Conservation (phyloP, 2,888 invertebrate genomes). For the Pseudococcus viburni region DNA sequence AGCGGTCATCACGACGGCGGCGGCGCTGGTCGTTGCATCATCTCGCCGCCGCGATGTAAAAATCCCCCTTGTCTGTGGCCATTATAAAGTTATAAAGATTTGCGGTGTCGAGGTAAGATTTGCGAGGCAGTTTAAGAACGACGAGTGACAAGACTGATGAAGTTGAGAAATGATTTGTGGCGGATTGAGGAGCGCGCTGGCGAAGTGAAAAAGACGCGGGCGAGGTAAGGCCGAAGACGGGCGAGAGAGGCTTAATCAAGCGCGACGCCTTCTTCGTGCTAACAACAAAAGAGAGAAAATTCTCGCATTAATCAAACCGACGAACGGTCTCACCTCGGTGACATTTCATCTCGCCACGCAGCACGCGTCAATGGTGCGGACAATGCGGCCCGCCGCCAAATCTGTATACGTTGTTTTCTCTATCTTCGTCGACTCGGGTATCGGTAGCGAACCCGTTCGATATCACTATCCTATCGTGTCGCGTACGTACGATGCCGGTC, state of each 20-base stretch:
- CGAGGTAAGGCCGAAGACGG: background rate
- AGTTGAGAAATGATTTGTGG: constrained; percentile 65
- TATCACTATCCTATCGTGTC: background rate
- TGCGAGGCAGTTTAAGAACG: constrained; percentile 15
- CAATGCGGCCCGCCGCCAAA: constrained; percentile 59
- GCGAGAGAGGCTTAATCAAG: constrained; percentile 63
- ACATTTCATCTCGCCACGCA: constrained; percentile 61
- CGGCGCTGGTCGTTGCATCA: background rate
- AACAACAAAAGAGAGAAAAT: constrained; percentile 64
- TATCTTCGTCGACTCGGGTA: background rate
- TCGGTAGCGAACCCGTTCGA: background rate
- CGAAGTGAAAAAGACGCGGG: background rate
- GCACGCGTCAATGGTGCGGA: constrained; percentile 65
- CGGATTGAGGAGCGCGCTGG: background rate
- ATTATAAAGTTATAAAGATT: constrained; percentile 52
- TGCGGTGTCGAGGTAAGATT: constrained; percentile 48
- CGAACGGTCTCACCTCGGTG: constrained; percentile 64
- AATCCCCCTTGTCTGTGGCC: background rate
- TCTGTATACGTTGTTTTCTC: constrained; percentile 42
- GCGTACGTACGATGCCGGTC: background rate
- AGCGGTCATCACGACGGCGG: background rate
- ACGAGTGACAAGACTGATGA: constrained; percentile 56
- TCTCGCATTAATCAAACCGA: constrained; percentile 66
- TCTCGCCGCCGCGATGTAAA: background rate
- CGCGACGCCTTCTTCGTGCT: constrained; percentile 61